These are phyloP conservation scores for Pionites leucogaster DNA, from an alignment of 2,113 vertebrate species.

Conservation along the genomic window DNA sequence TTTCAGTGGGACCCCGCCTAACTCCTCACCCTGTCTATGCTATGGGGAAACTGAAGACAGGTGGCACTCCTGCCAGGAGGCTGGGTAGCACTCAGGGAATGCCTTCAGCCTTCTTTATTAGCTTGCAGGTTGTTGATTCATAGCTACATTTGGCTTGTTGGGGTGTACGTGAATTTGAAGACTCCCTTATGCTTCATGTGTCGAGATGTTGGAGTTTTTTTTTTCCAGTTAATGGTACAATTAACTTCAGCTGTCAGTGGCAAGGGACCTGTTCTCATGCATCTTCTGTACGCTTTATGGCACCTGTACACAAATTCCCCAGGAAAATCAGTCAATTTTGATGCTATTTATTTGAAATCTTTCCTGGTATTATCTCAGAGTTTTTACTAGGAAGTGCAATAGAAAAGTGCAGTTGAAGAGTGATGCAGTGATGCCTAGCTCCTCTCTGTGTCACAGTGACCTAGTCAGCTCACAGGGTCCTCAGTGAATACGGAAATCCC, in stretches of 20 bases:
- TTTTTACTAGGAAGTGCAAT: not conserved
- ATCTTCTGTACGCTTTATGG: not conserved
- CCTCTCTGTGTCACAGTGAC: not conserved
- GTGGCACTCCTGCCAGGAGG: not conserved
- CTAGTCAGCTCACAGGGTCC: not conserved
- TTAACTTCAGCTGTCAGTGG: not conserved
- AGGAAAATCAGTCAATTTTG: not conserved
- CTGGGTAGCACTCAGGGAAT: not conserved
- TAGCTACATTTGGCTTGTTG: constrained; percentile 8
- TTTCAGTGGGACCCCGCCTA: not conserved
- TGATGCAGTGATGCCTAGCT: not conserved
- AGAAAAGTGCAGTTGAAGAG: not conserved
- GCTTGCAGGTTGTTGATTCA: not conserved
- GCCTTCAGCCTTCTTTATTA: not conserved
- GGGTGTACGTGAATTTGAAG: not conserved
- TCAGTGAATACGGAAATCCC: not conserved
- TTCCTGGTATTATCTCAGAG: not conserved
- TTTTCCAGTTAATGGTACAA: not conserved
- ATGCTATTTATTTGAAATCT: not conserved
- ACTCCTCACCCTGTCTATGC: not conserved
- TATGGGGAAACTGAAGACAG: not conserved
- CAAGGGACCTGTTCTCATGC: not conserved
- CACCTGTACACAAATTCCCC: not conserved
- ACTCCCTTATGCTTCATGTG: not conserved
- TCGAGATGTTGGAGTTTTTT: constrained; percentile 8